These are phyloP conservation scores for Epistrophe grossulariae DNA, from an alignment of 2,888 invertebrate genomes.

Conservation along the genomic window DNA sequence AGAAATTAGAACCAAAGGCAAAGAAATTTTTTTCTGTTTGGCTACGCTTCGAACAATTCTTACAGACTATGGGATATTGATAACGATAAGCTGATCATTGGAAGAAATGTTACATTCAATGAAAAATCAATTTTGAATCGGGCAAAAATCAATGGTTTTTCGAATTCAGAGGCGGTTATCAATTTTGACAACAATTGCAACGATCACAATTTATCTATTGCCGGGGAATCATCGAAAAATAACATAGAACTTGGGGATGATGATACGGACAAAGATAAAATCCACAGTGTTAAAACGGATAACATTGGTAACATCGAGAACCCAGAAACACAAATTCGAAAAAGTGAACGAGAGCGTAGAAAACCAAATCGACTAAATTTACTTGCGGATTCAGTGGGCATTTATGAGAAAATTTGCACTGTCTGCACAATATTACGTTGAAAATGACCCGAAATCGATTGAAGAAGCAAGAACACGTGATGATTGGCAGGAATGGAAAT, in stretches of 20 bases:
- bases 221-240: too few relatives aligned
- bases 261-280: neutral
- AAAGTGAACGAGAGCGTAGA: neutral
- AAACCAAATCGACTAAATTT: neutral
- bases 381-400: neutral
- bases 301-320: neutral
- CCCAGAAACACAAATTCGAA: neutral
- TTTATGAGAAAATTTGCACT: slow-evolving; percentile 5
- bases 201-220: too few relatives aligned
- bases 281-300: slow-evolving; percentile 6
- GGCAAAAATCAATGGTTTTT: neutral
- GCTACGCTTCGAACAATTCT: neutral
- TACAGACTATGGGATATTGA: slow-evolving; percentile 27
- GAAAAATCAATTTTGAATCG: slow-evolving; percentile 18
- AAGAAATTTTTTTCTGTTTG: too few relatives aligned
- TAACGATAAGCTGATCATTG: slow-evolving; percentile 7
- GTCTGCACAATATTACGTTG: neutral
- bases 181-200: too few relatives aligned
- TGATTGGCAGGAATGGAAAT: too few relatives aligned
- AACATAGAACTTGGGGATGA: too few relatives aligned
- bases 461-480: too few relatives aligned
- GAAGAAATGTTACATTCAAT: slow-evolving; percentile 10
- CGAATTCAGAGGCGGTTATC: too few relatives aligned
- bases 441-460: slow-evolving; percentile 28
- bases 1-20: too few relatives aligned